Base-by-base conservation (phyloP, 2,888 invertebrate genomes). In the Chrysina gloriosa region DNA sequence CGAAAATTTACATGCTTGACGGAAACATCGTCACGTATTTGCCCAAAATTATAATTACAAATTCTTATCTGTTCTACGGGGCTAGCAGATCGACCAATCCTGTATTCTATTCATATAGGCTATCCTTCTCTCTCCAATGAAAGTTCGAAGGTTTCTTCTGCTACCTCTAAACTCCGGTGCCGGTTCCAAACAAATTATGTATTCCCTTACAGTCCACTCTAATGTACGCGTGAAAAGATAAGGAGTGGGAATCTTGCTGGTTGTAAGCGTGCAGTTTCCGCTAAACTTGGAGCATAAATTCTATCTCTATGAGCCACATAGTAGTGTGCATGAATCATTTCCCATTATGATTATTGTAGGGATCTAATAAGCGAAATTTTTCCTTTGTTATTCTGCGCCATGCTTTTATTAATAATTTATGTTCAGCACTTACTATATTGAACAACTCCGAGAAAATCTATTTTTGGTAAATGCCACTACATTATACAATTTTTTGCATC, bases 1-100 rank as follows among this genome's bases (percentile, higher is more conserved):
- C 58, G 58, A 61, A 61, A 61, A 61, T 61, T 61, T 61, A 61
- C 58, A 61, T 61, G 58, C 58, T 61, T 42, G 58, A 42, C 58
- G 58, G 11, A 61, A 36, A 61, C 58, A 42, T 61, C 58, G 58
- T 42, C 58, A 61, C 58, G 58, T 61, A 61, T 61, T 61, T 61
- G 16, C 42, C 58, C 21, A 42, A 61, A 25, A 61, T 61, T 61
- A 61, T 61, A 61, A 61, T 61, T 61, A 61, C 42, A 61, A 61
- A 61, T 61, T 61, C 58, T 61, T 61, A 61, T 61, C 58, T 61
- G 16, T 7, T 42, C 42, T 42, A 23, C 21, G 36, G 42, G 16
- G 36, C 58, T 42, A 42, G 29, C 16, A 61, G 58, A 61, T 45
- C 58, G 45, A 14, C 58, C 58, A 42, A 61, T 61, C 36, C 58